A percentile compares a stretch with the other conserved stretches of the same genome.
These are phyloP conservation scores for Drosophila littoralis DNA, from an alignment of 1,140 invertebrate species.

Conservation along the genomic window DNA sequence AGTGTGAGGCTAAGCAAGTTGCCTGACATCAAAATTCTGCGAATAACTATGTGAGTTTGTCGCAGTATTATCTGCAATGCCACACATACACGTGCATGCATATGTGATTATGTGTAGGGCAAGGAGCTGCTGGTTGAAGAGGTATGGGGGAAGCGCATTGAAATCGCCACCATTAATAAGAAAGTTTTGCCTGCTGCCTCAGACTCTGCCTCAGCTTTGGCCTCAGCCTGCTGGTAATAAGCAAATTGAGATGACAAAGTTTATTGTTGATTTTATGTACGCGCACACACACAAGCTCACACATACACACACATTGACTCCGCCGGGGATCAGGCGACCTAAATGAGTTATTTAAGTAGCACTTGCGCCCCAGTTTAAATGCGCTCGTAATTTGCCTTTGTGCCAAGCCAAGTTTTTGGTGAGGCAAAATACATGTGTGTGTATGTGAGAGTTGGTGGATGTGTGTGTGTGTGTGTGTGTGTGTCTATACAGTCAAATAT, in stretches of 20 bases:
- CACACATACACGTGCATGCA: slow-evolving; percentile 25
- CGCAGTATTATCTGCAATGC: slow-evolving; percentile 34
- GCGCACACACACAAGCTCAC: slow-evolving; percentile 26
- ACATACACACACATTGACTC: slow-evolving; percentile 38
- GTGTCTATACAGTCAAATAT: slow-evolving; percentile 19
- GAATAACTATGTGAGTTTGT: slow-evolving; percentile 41
- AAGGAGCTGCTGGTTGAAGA: not conserved
- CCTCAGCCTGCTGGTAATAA: slow-evolving; percentile 68
- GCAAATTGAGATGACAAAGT: slow-evolving; percentile 82
- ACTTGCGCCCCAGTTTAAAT: slow-evolving; percentile 80
- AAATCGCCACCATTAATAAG: slow-evolving; percentile 81
- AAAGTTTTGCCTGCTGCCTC: slow-evolving; percentile 55
- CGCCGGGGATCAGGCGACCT: slow-evolving; percentile 59
- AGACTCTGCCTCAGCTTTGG: not conserved
- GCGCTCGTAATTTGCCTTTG: slow-evolving; percentile 81
- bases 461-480: not conserved
- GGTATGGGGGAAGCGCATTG: slow-evolving; percentile 37
- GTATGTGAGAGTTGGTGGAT: not conserved
- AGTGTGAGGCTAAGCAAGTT: slow-evolving; percentile 33
- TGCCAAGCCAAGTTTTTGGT: slow-evolving; percentile 71
- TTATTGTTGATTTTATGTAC: slow-evolving; percentile 79
- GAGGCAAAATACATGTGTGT: slow-evolving; percentile 39
- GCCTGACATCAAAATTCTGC: slow-evolving; percentile 41
- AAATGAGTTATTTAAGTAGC: slow-evolving; percentile 83
- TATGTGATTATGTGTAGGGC: slow-evolving; percentile 1